Conservation (phyloP, 2,113 vertebrate species). For the Rissa tridactyla region DNA sequence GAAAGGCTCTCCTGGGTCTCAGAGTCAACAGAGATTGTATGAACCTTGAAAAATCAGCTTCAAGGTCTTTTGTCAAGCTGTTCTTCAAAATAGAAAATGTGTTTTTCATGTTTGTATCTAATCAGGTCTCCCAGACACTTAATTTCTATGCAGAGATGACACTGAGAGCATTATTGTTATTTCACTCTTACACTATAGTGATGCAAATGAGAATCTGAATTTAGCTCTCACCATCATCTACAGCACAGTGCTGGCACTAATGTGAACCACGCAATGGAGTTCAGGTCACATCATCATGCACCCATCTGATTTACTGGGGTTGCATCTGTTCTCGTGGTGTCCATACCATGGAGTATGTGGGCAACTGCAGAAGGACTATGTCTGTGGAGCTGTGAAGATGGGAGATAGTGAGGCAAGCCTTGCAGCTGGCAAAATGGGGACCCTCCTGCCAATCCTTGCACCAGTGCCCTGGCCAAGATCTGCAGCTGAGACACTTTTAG, state of each 20-base stretch:
- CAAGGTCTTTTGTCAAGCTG: background rate
- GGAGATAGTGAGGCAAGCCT: background rate
- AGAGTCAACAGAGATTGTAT: background rate
- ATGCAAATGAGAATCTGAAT: background rate
- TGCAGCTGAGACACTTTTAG: background rate
- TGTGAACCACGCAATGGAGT: fast-evolving
- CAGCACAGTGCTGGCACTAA: background rate
- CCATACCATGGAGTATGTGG: background rate
- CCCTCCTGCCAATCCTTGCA: background rate
- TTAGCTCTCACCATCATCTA: background rate
- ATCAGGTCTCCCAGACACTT: background rate
- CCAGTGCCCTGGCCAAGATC: background rate
- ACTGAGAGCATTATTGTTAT: background rate
- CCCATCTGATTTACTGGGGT: background rate
- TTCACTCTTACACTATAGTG: background rate
- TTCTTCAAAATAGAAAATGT: background rate
- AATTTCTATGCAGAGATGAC: background rate
- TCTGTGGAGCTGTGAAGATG: background rate
- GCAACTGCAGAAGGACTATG: background rate
- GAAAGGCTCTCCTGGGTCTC: background rate
- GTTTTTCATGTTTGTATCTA: background rate
- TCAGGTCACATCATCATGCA: background rate
- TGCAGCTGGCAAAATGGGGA: background rate
- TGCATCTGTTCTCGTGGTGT: background rate
- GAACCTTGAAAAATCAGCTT: background rate